These are phyloP conservation scores for Macrosiphum euphorbiae DNA, from an alignment of 2,888 invertebrate species.

Conservation along the genomic window DNA sequence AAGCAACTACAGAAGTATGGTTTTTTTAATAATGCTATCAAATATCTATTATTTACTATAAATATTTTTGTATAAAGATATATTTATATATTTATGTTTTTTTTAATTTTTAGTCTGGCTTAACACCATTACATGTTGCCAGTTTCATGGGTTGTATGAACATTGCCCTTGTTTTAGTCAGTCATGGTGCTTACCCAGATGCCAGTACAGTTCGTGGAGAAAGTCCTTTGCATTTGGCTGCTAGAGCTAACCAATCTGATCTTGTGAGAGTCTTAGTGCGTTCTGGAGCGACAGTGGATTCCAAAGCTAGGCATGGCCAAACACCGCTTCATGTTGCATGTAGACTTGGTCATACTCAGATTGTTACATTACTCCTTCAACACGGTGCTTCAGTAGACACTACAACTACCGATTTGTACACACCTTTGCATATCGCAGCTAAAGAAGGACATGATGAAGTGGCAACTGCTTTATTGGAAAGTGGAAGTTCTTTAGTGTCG, in stretches of 20 bases:
- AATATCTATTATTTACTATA: not conserved
- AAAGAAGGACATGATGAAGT: slow-evolving; percentile 94
- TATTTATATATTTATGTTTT: not conserved
- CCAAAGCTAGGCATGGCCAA: slow-evolving; percentile 78
- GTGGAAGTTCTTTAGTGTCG: slow-evolving; percentile 88
- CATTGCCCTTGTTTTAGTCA: slow-evolving; percentile 95
- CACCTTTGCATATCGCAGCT: slow-evolving; percentile 96
- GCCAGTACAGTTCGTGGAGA: slow-evolving; percentile 96
- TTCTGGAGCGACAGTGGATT: slow-evolving; percentile 90
- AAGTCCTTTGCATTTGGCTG: slow-evolving; percentile 95
- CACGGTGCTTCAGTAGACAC: slow-evolving; percentile 93
- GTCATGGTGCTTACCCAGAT: slow-evolving; percentile 94
- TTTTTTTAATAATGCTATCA: not conserved
- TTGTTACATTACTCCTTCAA: slow-evolving; percentile 92
- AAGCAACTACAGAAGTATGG: slow-evolving; percentile 68
- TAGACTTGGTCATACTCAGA: slow-evolving; percentile 95
- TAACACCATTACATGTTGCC: slow-evolving; percentile 97
- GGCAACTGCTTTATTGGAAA: slow-evolving; percentile 89
- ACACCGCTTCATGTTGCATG: slow-evolving; percentile 97
- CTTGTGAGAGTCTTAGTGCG: slow-evolving; percentile 94
- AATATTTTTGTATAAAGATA: not conserved
- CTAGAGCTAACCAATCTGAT: slow-evolving; percentile 97
- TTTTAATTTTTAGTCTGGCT: slow-evolving; percentile 76
- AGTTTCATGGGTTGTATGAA: slow-evolving; percentile 99
- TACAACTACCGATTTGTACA: slow-evolving; percentile 94